phyloP scores from a whole-genome alignment of 1,140 invertebrate genomes.

The Macrocentrus cingulum region DNA sequence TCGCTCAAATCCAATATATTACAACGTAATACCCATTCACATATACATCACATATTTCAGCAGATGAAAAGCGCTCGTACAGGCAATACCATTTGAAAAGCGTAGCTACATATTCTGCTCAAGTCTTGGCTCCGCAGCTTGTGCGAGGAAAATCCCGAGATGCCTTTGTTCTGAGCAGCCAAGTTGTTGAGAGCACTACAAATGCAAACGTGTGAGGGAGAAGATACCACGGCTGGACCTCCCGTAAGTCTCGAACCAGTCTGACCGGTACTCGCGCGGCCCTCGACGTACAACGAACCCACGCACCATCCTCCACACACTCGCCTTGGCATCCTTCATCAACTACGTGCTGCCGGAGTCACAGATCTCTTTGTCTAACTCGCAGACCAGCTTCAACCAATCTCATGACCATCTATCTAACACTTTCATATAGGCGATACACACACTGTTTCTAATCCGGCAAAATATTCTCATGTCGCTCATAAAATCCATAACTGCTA shows the following conservation, averaged over 20 bases:
- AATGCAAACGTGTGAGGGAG: constrained; percentile 1
- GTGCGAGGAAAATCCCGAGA: constrained; percentile 6
- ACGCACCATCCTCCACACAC: constrained; percentile 20
- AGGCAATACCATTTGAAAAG: constrained; percentile 15
- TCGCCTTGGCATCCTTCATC: background rate
- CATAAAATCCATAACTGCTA: constrained; percentile 18
- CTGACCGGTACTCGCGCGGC: constrained; percentile 41
- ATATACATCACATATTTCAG: no score
- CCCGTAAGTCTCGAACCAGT: constrained; percentile 37
- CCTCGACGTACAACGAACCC: constrained; percentile 31
- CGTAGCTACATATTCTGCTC: background rate
- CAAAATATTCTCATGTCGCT: constrained; percentile 17
- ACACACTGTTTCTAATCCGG: no score
- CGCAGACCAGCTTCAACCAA: no score
- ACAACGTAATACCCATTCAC: background rate
- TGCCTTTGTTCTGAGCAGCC: constrained; percentile 36
- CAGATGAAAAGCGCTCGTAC: constrained; percentile 1
- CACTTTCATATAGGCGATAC: background rate
- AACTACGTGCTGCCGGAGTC: background rate
- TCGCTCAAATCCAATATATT: background rate
- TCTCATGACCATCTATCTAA: background rate
- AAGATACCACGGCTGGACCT: constrained; percentile 25
- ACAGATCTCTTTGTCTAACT: no score
- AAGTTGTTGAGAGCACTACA: background rate
- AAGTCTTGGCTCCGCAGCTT: background rate